Evolutionary conservation across 2,888 invertebrate genomes (phyloP).

Genomic region (Adelphocoris suturalis): DNA sequence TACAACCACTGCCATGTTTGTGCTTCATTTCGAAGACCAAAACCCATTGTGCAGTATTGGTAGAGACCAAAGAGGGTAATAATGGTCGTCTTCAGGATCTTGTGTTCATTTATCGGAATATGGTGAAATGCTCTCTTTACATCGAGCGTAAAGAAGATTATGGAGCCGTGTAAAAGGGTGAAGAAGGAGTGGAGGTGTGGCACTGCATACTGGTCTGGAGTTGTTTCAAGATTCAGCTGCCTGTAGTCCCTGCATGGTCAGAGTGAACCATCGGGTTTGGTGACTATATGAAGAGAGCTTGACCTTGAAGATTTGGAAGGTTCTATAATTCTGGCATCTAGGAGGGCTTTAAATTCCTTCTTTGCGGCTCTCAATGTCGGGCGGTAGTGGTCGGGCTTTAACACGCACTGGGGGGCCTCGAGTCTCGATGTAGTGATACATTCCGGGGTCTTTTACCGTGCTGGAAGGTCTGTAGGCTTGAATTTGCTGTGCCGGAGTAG

Average conservation of each 20-base stretch:
- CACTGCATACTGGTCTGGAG: background rate
- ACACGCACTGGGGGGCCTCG: background rate
- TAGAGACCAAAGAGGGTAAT: background rate
- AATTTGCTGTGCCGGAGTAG: too few relatives aligned
- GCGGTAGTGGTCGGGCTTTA: background rate
- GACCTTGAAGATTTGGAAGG: conserved; percentile 21
- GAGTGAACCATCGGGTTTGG: background rate
- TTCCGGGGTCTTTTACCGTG: too few relatives aligned
- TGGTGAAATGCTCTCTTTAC: background rate
- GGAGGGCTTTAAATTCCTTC: background rate
- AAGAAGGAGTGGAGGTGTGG: background rate
- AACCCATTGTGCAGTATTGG: background rate
- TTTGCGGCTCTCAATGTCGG: background rate
- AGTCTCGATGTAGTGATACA: too few relatives aligned
- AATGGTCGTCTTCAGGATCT: background rate
- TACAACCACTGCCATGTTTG: background rate
- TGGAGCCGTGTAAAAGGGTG: background rate
- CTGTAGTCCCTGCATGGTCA: conserved; percentile 37
- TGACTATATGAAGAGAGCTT: background rate
- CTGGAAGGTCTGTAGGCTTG: too few relatives aligned
- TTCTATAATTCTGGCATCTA: background rate
- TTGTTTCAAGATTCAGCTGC: background rate
- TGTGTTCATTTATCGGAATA: background rate
- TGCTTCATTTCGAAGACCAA: background rate
- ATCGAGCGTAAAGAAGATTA: background rate